These are phyloP conservation scores for Coilia nasus DNA, from an alignment of 2,797 vertebrate genomes.

Conservation along the genomic window DNA sequence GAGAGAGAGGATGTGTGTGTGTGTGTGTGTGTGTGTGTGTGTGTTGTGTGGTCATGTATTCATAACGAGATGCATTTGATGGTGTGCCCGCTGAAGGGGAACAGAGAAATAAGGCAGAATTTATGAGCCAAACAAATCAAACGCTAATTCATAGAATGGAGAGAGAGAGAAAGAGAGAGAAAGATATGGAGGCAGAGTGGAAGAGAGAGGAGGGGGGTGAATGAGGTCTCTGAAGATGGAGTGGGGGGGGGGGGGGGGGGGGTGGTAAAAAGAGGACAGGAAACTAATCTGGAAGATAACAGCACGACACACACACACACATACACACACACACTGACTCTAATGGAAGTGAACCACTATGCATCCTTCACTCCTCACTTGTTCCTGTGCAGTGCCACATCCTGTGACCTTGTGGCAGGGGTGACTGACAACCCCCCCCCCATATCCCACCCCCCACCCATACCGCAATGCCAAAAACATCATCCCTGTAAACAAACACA, in stretches of 20 bases:
- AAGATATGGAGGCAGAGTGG: background rate
- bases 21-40: background rate
- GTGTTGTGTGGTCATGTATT: background rate
- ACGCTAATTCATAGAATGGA: background rate
- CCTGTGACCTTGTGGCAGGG: background rate
- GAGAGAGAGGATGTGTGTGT: background rate
- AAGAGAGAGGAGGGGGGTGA: background rate
- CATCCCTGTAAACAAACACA: background rate
- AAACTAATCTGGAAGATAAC: background rate
- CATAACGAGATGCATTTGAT: conserved; percentile 4
- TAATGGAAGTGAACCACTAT: background rate
- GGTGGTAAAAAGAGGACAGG: no score
- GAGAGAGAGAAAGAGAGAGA: no score
- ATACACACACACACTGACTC: background rate
- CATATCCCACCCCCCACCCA: background rate
- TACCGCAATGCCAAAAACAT: background rate
- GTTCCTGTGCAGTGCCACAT: background rate
- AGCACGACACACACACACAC: conserved; percentile 2
- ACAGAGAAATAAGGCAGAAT: conserved; percentile 21
- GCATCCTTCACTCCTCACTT: background rate
- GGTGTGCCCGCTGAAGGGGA: background rate
- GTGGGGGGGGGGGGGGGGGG: background rate
- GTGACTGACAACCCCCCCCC: background rate
- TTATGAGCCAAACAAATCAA: conserved; percentile 17
- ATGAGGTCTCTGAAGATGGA: background rate